Conservation (phyloP, 2,113 vertebrate species). For the Sylvia atricapilla region DNA sequence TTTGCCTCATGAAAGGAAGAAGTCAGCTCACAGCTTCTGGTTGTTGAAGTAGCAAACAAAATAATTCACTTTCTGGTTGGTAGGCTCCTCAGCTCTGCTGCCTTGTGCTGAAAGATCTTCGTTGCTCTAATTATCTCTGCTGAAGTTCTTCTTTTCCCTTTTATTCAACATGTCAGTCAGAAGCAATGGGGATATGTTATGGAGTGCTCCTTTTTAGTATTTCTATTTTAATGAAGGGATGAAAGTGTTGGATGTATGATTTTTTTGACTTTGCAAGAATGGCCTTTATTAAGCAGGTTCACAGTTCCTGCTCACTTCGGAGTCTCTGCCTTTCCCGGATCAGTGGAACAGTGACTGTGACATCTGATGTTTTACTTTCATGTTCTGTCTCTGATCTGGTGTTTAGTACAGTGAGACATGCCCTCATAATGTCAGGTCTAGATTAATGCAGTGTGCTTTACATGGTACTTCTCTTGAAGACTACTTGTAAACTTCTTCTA, state of each 20-base stretch:
- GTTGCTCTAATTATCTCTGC: constrained; percentile 28
- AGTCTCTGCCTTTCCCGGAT: constrained; percentile 23
- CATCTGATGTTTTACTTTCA: constrained; percentile 40
- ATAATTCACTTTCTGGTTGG: constrained; percentile 19
- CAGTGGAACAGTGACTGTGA: constrained; percentile 37
- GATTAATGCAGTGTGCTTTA: constrained; percentile 48
- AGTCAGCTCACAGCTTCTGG: neutral
- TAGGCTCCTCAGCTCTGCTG: neutral
- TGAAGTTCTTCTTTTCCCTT: constrained; percentile 20
- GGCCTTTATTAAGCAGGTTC: constrained; percentile 52
- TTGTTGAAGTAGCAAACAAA: constrained; percentile 44
- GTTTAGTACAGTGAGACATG: constrained; percentile 27
- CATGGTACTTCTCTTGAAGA: constrained; percentile 31
- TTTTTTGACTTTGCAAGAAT: constrained; percentile 32
- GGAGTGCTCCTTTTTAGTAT: constrained; percentile 46
- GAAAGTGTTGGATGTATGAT: constrained; percentile 24
- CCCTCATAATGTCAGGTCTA: constrained; percentile 44
- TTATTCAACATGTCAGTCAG: constrained; percentile 28
- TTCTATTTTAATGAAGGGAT: constrained; percentile 47
- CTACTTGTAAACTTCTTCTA: constrained; percentile 7
- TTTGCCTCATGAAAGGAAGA: constrained; percentile 18
- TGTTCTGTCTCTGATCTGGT: constrained; percentile 37
- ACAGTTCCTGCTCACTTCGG: constrained; percentile 22
- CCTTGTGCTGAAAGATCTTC: neutral
- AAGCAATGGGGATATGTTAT: constrained; percentile 58